Evolutionary conservation across 2,113 vertebrate species (phyloP).

Genomic region (Erpornis zantholeuca): DNA sequence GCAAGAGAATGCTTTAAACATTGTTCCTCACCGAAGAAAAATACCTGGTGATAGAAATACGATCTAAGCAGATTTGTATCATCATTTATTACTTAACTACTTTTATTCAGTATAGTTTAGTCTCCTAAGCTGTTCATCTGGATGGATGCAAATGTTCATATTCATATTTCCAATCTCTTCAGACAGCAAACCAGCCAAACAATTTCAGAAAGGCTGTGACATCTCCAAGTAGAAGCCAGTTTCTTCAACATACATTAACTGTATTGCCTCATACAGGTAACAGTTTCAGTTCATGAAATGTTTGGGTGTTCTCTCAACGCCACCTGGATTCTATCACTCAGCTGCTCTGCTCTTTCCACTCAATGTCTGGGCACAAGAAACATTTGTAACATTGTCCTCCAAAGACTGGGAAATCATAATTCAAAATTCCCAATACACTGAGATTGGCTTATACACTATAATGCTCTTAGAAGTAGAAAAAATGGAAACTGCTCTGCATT

Average conservation of each 20-base stretch:
- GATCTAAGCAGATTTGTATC: not conserved
- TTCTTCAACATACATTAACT: not conserved
- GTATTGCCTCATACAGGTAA: not conserved
- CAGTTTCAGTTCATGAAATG: not conserved
- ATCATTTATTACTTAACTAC: not conserved
- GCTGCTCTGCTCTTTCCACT: not conserved
- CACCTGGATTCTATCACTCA: not conserved
- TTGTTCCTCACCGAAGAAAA: not conserved
- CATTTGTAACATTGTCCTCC: not conserved
- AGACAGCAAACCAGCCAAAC: not conserved
- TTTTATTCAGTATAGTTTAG: not conserved
- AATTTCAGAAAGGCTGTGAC: not conserved
- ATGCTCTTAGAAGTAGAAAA: not conserved
- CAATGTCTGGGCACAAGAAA: not conserved
- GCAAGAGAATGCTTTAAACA: not conserved
- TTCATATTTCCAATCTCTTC: not conserved
- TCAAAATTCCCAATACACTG: not conserved
- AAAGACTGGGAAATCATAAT: not conserved
- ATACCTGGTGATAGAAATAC: not conserved
- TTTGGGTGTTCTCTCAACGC: not conserved
- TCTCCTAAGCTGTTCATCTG: not conserved
- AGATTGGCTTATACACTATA: not conserved
- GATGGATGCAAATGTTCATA: not conserved
- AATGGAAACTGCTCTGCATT: not conserved
- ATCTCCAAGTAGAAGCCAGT: not conserved